phyloP scores from a whole-genome alignment of 1,140 invertebrate genomes.

The Drosophila sechellia region DNA sequence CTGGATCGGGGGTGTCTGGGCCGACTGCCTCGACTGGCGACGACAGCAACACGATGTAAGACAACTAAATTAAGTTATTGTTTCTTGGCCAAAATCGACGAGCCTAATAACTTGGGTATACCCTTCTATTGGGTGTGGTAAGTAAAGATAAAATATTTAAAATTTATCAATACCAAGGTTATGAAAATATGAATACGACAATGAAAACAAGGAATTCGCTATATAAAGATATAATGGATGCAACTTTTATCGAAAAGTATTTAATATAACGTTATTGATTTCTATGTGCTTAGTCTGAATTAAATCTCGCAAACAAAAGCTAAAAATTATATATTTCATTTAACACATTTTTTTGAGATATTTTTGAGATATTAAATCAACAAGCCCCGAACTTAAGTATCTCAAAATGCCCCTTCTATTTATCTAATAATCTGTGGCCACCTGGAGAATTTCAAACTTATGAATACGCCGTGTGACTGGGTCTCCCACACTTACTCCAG shows the following conservation, averaged over 20 bases:
- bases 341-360: not conserved
- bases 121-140: slow-evolving; percentile 3
- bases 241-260: too few species aligned
- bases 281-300: not conserved
- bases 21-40: slow-evolving; percentile 43
- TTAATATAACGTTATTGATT: too few species aligned
- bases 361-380: not conserved
- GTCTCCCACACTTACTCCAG: slow-evolving; percentile 37
- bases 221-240: too few species aligned
- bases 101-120: slow-evolving; percentile 17
- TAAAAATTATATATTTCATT: not conserved
- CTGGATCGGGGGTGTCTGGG: slow-evolving; percentile 33
- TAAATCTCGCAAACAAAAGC: too few species aligned
- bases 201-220: too few species aligned
- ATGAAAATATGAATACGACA: not conserved
- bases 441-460: slow-evolving; percentile 20
- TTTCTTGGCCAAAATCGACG: slow-evolving; percentile 19
- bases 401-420: not conserved
- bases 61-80: slow-evolving; percentile 83
- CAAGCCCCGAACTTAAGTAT: not conserved
- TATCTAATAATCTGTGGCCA: slow-evolving; percentile 26
- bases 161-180: not conserved
- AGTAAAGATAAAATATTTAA: not conserved
- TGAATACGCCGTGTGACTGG: slow-evolving; percentile 24
- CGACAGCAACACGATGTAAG: slow-evolving; percentile 75